Conservation (phyloP, 2,888 invertebrate genomes). For the Ectemnius continuus region DNA sequence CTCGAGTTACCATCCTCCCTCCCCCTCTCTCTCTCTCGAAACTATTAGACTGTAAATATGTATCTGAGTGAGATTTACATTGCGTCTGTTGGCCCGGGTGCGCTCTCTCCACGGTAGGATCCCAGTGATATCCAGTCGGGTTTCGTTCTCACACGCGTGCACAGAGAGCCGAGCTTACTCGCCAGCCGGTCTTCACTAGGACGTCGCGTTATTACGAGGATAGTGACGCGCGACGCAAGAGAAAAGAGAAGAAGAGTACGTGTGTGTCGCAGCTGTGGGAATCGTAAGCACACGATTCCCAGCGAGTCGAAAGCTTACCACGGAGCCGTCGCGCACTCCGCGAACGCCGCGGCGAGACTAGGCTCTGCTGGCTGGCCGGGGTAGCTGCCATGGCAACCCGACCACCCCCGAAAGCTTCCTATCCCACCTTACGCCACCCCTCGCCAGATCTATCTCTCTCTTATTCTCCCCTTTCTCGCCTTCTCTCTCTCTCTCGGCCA, state of each 20-base stretch:
- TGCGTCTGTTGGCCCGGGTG: conserved; percentile 1
- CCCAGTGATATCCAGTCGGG: not conserved
- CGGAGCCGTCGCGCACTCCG: conserved; percentile 67
- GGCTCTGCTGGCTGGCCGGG: conserved; percentile 76
- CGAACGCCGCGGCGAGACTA: conserved; percentile 76
- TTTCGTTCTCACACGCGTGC: no score
- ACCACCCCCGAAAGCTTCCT: conserved; percentile 67
- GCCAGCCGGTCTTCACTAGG: not conserved
- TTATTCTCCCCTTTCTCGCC: conserved; percentile 28
- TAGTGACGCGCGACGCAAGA: not conserved
- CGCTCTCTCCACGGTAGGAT: not conserved
- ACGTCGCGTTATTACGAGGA: not conserved
- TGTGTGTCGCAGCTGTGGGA: no score
- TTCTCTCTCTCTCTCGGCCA: conserved; percentile 27
- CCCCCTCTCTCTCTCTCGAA: no score
- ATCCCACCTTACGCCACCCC: conserved; percentile 35
- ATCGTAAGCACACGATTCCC: no score
- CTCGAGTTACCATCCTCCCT: no score
- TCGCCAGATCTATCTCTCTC: conserved; percentile 19
- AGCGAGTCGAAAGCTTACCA: conserved; percentile 6
- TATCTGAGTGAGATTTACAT: not conserved
- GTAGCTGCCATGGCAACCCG: conserved; percentile 77
- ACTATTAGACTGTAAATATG: no score
- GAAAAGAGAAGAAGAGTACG: conserved; percentile 21
- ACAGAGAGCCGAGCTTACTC: no score